A percentile compares a stretch with the other conserved stretches of the same genome.
These are phyloP conservation scores for Ramphastos sulfuratus DNA, from an alignment of 2,113 vertebrate genomes.

Conservation along the genomic window DNA sequence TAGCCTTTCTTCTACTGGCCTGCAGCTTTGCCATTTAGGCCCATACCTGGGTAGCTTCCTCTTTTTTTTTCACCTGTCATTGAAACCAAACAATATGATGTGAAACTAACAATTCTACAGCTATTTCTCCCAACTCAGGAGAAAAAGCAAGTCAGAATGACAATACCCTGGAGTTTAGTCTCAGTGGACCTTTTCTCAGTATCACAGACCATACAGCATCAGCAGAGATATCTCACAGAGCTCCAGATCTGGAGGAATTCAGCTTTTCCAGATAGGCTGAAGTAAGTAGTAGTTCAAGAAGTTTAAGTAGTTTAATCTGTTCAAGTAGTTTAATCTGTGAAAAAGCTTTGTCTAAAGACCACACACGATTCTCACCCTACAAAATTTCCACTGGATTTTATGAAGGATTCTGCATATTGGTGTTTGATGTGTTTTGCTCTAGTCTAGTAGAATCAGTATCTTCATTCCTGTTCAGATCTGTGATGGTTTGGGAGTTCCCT, in stretches of 20 bases:
- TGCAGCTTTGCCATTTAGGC: neutral
- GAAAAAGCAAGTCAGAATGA: neutral
- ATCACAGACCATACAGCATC: neutral
- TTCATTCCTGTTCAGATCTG: neutral
- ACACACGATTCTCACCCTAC: neutral
- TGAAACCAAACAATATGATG: neutral
- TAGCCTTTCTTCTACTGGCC: neutral
- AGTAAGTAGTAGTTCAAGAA: neutral
- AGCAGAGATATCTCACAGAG: neutral
- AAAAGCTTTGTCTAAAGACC: neutral
- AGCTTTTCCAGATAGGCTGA: neutral
- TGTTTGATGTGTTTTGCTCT: neutral
- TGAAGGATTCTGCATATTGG: neutral
- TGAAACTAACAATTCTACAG: neutral
- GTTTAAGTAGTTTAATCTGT: neutral
- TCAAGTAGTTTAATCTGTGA: neutral
- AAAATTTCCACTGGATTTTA: neutral
- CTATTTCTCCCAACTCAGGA: neutral
- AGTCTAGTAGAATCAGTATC: neutral
- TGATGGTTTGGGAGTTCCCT: too few relatives aligned
- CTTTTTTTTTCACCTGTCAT: neutral
- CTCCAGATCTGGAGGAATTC: neutral
- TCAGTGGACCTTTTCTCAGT: neutral
- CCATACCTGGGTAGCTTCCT: neutral
- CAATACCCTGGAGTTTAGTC: neutral